phyloP scores from a whole-genome alignment of 2,797 vertebrate species.

The Melanotaenia pygmaea region DNA sequence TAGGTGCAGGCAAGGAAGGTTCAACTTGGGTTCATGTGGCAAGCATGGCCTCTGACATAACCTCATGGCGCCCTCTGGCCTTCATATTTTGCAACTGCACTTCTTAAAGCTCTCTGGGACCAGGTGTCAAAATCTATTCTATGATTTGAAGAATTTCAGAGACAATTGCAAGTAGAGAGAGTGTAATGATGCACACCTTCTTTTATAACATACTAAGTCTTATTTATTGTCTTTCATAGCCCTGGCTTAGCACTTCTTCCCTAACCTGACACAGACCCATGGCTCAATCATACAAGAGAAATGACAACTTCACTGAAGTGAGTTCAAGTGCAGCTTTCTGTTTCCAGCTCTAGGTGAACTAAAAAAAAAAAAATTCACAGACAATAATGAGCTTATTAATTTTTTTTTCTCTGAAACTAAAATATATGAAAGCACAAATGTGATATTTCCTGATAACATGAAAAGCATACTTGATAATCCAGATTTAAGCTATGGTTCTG shows the following conservation, averaged over 20 bases:
- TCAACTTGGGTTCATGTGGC: constrained; percentile 46
- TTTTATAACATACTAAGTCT: not conserved
- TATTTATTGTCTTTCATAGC: constrained; percentile 2
- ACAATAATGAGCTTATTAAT: constrained; percentile 1
- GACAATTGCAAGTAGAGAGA: constrained; percentile 7
- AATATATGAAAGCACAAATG: constrained; percentile 33
- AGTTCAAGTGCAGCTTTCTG: constrained; percentile 38
- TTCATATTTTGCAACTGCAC: constrained; percentile 59
- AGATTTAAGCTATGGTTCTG: constrained; percentile 68
- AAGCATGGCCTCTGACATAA: constrained; percentile 29
- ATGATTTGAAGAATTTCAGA: constrained; percentile 28
- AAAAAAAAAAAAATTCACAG: not conserved
- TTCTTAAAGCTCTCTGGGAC: constrained; percentile 60
- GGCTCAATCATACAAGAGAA: constrained; percentile 10
- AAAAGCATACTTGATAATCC: constrained; percentile 52
- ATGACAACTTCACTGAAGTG: constrained; percentile 28
- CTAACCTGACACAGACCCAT: constrained; percentile 3
- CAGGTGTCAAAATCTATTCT: constrained; percentile 24
- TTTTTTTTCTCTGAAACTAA: constrained; percentile 15
- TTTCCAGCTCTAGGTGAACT: constrained; percentile 13
- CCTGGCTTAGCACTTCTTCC: constrained; percentile 1
- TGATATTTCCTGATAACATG: constrained; percentile 27
- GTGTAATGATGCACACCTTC: constrained; percentile 12
- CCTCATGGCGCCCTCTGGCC: constrained; percentile 49
- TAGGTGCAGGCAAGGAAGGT: constrained; percentile 52